Evolutionary conservation across 2,888 invertebrate species (phyloP).

Genomic region (Drosophila subsilvestris): DNA sequence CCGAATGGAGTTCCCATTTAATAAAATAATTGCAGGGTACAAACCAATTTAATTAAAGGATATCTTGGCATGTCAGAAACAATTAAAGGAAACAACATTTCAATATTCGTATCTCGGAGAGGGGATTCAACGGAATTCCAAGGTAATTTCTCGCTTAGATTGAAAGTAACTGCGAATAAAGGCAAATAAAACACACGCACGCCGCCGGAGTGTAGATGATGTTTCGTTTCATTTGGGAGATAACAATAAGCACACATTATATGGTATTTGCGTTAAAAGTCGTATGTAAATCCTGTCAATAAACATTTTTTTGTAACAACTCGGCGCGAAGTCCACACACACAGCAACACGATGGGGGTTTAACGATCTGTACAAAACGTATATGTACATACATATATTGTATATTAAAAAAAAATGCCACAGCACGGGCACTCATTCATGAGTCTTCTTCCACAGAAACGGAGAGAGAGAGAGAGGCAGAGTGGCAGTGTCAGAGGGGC

Average conservation of each 20-base stretch:
- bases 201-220: slow-evolving; percentile 1
- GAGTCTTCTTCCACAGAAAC: slow-evolving; percentile 10
- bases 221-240: slow-evolving; percentile 14
- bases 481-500: background rate
- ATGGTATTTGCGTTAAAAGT: slow-evolving; percentile 37
- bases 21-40: slow-evolving; percentile 37
- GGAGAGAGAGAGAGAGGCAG: slow-evolving; percentile 16
- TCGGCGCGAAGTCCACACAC: slow-evolving; percentile 27
- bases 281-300: slow-evolving; percentile 54
- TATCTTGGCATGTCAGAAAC: slow-evolving; percentile 32
- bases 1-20: slow-evolving; percentile 23
- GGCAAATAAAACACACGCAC: slow-evolving; percentile 27
- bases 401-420: slow-evolving; percentile 8
- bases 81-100: slow-evolving; percentile 38
- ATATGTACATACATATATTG: slow-evolving; percentile 10
- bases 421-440: slow-evolving; percentile 16
- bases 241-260: slow-evolving; percentile 38
- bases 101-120: slow-evolving; percentile 9
- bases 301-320: slow-evolving; percentile 54
- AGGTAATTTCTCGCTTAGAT: slow-evolving; percentile 39
- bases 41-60: slow-evolving; percentile 27
- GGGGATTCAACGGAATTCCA: slow-evolving; percentile 24
- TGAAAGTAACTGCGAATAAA: slow-evolving; percentile 44
- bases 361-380: slow-evolving; percentile 56
- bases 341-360: slow-evolving; percentile 44